A percentile compares a stretch with the other conserved stretches of the same genome.
Evolutionary conservation across 2,888 invertebrate genomes (phyloP).

Genomic region (Polydesmus complanatus): DNA sequence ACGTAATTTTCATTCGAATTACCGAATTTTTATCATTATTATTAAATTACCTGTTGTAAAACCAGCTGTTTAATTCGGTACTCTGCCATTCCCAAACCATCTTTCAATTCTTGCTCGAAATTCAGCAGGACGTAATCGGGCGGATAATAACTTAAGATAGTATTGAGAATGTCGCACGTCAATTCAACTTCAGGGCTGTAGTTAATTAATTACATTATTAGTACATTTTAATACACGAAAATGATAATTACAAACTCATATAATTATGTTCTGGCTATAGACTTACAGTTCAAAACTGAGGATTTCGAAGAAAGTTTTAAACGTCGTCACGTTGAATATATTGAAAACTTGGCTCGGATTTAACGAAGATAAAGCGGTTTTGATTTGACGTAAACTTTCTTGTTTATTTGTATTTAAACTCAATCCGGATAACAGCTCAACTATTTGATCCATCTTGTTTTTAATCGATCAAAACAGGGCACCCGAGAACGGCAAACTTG

Average conservation of each 20-base stretch:
- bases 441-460: not conserved
- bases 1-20: constrained; percentile 2
- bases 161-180: constrained; percentile 49
- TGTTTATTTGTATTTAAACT: not conserved
- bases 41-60: constrained; percentile 49
- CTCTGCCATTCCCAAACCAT: constrained; percentile 46
- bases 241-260: too few relatives aligned
- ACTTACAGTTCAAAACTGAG: not conserved
- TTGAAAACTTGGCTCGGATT: not conserved
- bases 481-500: not conserved
- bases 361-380: not conserved
- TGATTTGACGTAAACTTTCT: not conserved
- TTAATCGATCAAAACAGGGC: too few relatives aligned
- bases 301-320: not conserved
- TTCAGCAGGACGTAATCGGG: constrained; percentile 45
- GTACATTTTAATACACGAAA: not conserved
- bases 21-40: too few relatives aligned
- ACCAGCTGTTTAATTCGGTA: constrained; percentile 48
- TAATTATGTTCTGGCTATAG: too few relatives aligned
- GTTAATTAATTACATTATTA: not conserved
- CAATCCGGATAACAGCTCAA: not conserved
- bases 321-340: not conserved
- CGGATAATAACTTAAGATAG: constrained; percentile 48
- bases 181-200: constrained; percentile 37
- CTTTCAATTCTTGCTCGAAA: constrained; percentile 32